Evolutionary conservation across 2,113 vertebrate genomes (phyloP), one percentile per base, ranked within the genome.

Genomic region (Osmerus mordax): DNA sequence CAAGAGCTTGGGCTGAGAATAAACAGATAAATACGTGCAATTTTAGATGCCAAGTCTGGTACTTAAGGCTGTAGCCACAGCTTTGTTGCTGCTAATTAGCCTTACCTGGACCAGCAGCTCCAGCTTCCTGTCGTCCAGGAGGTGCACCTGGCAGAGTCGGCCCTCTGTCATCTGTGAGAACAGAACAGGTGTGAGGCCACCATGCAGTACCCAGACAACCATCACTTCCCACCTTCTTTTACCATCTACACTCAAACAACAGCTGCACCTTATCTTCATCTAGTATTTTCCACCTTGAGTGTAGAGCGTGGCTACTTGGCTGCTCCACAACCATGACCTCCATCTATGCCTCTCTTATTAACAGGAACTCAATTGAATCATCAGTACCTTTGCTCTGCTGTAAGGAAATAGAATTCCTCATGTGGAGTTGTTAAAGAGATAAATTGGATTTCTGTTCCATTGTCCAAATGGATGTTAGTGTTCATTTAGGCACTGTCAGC

Each of bases 61-160:
- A 47, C 41, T 47, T 9, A 9, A 47, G 7, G 41, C 41, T 47
- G 8, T 47, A 1, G 7, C 8, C 41, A 47, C 4, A 47, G 41
- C 41, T 47, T 2, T 9, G 41, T 8, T 51, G 55, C 29, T 23
- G 13, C 29, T 9, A 16, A 3, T 55, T 47, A 65, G 28, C 4
- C 52, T 2, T 91, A 99, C 97, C 95, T 99, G 97, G 82, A 99
- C 97, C 89, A 99, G 91, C 83, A 99, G 94, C 87, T 99, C 96
- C 91, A 99, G 89, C 78, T 95, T 94, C 81, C 97, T 93, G 80
- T 93, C 95, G 84, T 98, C 96, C 41, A 99, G 93, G 83, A 99
- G 95, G 79, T 93, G 94, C 70, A 99, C 93, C 91, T 95, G 96
- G 86, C 95, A 97, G 80, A 94, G 94, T 72, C 96, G 92, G 73